A percentile compares a stretch with the other conserved stretches of the same genome.
These are phyloP conservation scores for Styela clava DNA, from an alignment of 23 tunicate species.

Conservation along the genomic window DNA sequence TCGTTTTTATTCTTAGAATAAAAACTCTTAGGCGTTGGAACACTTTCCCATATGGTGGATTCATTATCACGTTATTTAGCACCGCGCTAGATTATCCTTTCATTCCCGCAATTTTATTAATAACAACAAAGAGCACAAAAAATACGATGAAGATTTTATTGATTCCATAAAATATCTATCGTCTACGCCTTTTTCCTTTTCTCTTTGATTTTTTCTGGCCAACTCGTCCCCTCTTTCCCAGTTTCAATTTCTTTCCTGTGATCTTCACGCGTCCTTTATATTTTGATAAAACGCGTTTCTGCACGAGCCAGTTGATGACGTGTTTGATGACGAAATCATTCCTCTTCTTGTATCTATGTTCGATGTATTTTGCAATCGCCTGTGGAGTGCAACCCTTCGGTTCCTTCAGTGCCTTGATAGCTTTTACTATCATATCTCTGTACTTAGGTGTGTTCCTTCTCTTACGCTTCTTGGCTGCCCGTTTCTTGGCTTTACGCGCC, in stretches of 20 bases:
- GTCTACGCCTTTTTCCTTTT: background rate
- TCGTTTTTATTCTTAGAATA: too few species aligned
- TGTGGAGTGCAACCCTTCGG: conserved; percentile 43
- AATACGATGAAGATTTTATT: too few species aligned
- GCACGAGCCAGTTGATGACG: conserved; percentile 56
- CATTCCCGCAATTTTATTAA: too few species aligned
- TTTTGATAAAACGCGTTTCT: conserved; percentile 41
- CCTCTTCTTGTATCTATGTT: conserved; percentile 39
- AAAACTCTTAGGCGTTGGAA: too few species aligned
- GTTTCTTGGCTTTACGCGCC: background rate
- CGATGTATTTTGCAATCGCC: conserved; percentile 48
- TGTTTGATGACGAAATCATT: conserved; percentile 73
- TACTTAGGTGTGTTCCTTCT: conserved; percentile 45
- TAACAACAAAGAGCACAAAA: too few species aligned
- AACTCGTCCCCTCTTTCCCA: background rate
- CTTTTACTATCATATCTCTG: conserved; percentile 67
- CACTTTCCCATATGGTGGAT: too few species aligned
- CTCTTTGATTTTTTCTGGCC: background rate
- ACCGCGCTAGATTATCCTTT: too few species aligned
- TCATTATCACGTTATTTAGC: too few species aligned
- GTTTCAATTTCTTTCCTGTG: conserved; percentile 46
- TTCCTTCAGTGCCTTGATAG: conserved; percentile 44
- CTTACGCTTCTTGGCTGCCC: background rate
- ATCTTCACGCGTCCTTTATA: conserved; percentile 34
- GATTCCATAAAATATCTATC: background rate